Evolutionary conservation across 2,113 vertebrate genomes (phyloP).

Genomic region (Tinamus guttatus): DNA sequence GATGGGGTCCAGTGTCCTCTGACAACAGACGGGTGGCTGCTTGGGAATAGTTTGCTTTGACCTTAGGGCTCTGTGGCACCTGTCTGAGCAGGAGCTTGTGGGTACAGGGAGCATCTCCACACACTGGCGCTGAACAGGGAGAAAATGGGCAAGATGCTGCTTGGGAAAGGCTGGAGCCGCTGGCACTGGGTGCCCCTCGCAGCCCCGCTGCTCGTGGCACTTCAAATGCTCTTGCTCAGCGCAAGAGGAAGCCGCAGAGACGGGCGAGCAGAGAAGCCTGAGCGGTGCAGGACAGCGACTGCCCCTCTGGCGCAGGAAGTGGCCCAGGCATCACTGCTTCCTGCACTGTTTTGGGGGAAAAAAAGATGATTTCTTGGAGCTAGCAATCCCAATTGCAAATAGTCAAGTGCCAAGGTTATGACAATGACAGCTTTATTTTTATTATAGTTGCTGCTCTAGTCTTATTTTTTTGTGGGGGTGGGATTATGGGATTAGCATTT

Average conservation of each 20-base stretch:
- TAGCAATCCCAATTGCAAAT: neutral
- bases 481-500: rapidly evolving
- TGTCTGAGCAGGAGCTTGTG: too few species aligned
- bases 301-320: neutral
- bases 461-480: neutral
- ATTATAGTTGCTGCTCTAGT: neutral
- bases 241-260: too few species aligned
- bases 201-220: too few species aligned
- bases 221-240: too few species aligned
- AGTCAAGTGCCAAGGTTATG: neutral
- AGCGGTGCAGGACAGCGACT: neutral
- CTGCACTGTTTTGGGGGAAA: neutral
- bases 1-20: neutral
- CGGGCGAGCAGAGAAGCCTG: neutral
- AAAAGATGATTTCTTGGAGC: neutral
- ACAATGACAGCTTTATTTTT: neutral
- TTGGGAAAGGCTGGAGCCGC: too few species aligned
- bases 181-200: too few species aligned
- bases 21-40: neutral
- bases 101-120: too few species aligned
- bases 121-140: too few species aligned
- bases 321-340: too few species aligned
- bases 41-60: too few species aligned
- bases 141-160: too few species aligned
- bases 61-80: too few species aligned